Evolutionary conservation across 1,140 invertebrate species (phyloP), one percentile per base, ranked within the genome.

Genomic region (Drusus annulatus): DNA sequence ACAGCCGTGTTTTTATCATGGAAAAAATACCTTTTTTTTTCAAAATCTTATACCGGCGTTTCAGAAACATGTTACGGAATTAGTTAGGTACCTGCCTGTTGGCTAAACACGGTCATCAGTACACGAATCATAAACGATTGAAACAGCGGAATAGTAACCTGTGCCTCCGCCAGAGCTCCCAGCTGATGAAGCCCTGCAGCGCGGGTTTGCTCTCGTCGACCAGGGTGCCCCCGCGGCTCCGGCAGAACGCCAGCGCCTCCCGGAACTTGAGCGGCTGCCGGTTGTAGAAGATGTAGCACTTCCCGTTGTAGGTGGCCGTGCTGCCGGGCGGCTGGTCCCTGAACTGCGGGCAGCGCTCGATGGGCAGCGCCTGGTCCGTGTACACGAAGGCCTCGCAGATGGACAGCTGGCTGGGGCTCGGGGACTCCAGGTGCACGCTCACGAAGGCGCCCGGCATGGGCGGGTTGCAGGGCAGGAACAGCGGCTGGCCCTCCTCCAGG

Each of bases 331-430:
- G 96, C 86, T 98, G 96, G 86, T 98, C 96, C 28, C 96, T 87
- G 87, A 98, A 98, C 81, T 97, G 95, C 0, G 97, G 97, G 87
- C 97, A 98, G 78, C 97, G 91, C 88, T 98, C 97, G 79, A 98
- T 97, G 0, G 97, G 97, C 79, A 98, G 86, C 0, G 97, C 97
- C 90, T 98, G 96, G 89, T 98, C 96, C 0, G 97, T 98, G 85
- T 98, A 98, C 15, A 98, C 97, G 85, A 98, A 98, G 0, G 96
- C 95, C 89, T 98, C 97, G 87, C 97, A 98, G n/a, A 98, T 96
- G 0, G 96, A 98, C 3, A 98, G 89, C 63, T 96, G 94, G 56
- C 91, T 91, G 0, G 92, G 91, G 5, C 91, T 90, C 0, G 93
- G 89, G 0, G 93, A 92, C 89, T 98, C 96, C 60, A 98, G 87